Evolutionary conservation across 1,140 invertebrate species (phyloP).

Genomic region (Mesaphorura yosii): DNA sequence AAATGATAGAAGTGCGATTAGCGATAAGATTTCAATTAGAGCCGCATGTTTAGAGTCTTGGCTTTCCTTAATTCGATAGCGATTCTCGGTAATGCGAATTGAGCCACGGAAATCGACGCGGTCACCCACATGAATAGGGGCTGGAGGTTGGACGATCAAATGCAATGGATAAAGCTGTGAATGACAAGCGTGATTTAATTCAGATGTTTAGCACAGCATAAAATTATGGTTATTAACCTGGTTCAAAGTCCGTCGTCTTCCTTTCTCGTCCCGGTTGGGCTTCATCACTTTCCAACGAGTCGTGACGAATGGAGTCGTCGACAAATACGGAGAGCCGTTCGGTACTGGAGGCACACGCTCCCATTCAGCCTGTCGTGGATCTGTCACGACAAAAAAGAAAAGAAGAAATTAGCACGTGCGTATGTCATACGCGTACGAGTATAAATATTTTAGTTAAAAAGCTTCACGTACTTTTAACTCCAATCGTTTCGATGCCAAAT

Average conservation of each 20-base stretch:
- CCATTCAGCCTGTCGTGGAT: slow-evolving; percentile 18
- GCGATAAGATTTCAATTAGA: not conserved
- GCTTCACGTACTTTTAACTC: slow-evolving; percentile 12
- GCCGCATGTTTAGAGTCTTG: not conserved
- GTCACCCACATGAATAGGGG: not conserved
- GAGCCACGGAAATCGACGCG: too few species aligned
- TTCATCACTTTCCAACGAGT: slow-evolving; percentile 7
- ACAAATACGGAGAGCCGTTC: slow-evolving; percentile 18
- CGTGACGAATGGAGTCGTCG: slow-evolving; percentile 14
- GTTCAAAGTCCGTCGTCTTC: not conserved
- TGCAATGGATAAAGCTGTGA: slow-evolving; percentile 12
- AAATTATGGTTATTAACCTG: not conserved
- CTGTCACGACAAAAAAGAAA: slow-evolving; percentile 3
- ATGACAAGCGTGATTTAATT: not conserved
- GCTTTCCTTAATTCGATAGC: slow-evolving; percentile 8
- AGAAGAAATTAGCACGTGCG: not conserved
- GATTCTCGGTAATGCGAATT: slow-evolving; percentile 18
- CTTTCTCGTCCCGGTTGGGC: slow-evolving; percentile 1
- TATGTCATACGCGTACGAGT: not conserved
- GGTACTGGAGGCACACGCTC: slow-evolving; percentile 17
- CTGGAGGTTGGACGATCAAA: slow-evolving; percentile 14
- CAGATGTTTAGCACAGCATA: not conserved
- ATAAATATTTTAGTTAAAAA: not conserved
- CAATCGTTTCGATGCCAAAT: slow-evolving; percentile 13
- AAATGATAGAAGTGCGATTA: not conserved